Base-by-base conservation (phyloP, 2,888 invertebrate genomes). In the Globia sparganii region DNA sequence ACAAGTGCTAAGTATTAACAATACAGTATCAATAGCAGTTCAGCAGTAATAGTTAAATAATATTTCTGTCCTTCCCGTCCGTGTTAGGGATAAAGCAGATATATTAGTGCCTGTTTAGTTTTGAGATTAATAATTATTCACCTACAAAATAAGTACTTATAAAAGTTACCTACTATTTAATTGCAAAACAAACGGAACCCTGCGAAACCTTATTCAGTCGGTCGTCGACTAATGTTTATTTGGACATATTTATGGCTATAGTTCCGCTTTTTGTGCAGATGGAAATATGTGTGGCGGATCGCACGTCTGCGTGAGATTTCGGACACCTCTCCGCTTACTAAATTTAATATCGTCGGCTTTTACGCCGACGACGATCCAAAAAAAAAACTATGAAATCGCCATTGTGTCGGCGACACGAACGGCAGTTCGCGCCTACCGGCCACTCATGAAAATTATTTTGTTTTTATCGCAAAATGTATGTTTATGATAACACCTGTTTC, bases 271-370 rank as follows among this genome's bases (percentile, higher is more conserved):
- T 97, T 97, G 96, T 96, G 93, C 91, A 89, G 95, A 95, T 95
- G 96, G 95, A 97, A 97, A 97, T 97, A 97, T 97, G 97, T 97
- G 97, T 97, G 96, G 97, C 97, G 97, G 96, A 94, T 97, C 96
- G 96, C 97, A 96, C 97, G 96, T 96, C 96, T 94, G 94, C 96
- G 96, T 94, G 97, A 96, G 97, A 97, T 95, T 96, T 96, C 94
- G 95, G 96, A 97, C 97, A 97, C 97, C 97, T 97, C 96, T 94
- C 94, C 95, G 95, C 94, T 96, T 96, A 96, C 96, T 96, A 96
- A 96, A 96, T 96, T 96, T 96, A 96, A 96, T 96, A 96, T 96
- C 95, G 94, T 93, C 94, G 93, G 94, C 96, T 95, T 96, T 95
- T 94, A 95, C 93, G 94, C 94, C 94, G 94, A 93, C 93, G 94